Conservation (phyloP, 2,113 vertebrate species). For the Pollachius pollachius region DNA sequence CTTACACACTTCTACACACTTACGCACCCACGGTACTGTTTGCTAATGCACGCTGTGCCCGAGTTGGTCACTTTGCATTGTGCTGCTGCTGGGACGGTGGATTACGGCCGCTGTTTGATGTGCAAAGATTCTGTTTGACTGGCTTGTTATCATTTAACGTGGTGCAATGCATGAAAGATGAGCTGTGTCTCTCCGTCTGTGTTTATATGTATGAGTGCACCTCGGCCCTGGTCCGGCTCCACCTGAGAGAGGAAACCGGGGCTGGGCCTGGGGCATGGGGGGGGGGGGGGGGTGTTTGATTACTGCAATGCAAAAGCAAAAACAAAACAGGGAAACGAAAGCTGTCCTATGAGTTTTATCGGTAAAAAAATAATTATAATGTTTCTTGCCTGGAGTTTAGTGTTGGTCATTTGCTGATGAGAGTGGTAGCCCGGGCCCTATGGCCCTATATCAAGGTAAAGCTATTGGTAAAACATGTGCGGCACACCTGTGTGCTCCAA, state of each 20-base stretch:
- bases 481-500: no score
- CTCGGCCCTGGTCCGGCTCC: constrained; percentile 14
- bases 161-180: constrained; percentile 48
- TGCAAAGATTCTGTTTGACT: constrained; percentile 43
- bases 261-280: no score
- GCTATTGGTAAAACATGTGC: no score
- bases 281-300: constrained; percentile 7
- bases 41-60: constrained; percentile 36
- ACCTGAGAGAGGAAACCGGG: constrained; percentile 18
- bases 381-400: constrained; percentile 23
- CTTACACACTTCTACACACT: no score
- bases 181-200: constrained; percentile 40
- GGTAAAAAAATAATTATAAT: neutral
- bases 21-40: neutral
- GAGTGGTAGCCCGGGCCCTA: no score
- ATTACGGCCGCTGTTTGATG: constrained; percentile 36
- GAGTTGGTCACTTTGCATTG: constrained; percentile 33
- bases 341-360: no score
- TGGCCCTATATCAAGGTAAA: no score
- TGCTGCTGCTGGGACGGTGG: constrained; percentile 16
- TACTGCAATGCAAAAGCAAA: constrained; percentile 4
- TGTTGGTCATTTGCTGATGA: no score
- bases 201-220: constrained; percentile 30
- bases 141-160: constrained; percentile 34
- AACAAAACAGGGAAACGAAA: neutral